phyloP scores from a whole-genome alignment of 2,888 invertebrate species.

The Nomada ferruginata region DNA sequence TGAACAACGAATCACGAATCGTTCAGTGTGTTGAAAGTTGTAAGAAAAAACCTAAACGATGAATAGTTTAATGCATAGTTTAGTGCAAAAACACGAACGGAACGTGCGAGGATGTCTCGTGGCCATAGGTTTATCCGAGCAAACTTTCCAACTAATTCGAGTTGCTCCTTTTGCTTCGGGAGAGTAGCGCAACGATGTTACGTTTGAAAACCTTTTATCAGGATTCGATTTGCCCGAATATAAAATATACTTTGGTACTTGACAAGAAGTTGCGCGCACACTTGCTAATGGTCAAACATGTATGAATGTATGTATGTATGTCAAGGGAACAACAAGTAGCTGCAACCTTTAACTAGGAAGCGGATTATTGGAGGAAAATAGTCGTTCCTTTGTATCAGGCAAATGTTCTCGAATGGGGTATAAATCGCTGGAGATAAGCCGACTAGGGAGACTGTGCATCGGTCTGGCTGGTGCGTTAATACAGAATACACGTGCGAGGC shows the following conservation, averaged over 20 bases:
- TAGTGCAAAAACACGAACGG: background rate
- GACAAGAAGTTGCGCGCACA: slow-evolving; percentile 4
- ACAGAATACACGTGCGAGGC: background rate
- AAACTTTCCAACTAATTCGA: slow-evolving; percentile 20
- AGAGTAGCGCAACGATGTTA: slow-evolving; percentile 42
- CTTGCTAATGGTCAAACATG: slow-evolving; percentile 10
- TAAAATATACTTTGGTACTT: slow-evolving; percentile 25
- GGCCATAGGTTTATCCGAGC: background rate
- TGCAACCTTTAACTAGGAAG: background rate
- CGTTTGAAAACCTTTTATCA: slow-evolving; percentile 45
- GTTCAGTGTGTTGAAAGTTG: background rate
- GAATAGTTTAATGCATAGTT: background rate
- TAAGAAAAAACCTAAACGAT: background rate
- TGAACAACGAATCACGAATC: too few relatives aligned
- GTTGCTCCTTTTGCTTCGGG: background rate
- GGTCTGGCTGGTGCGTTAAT: background rate
- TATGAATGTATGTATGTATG: too few relatives aligned
- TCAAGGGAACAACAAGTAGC: background rate
- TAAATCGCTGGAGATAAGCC: background rate
- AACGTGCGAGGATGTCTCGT: background rate
- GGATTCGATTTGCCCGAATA: background rate
- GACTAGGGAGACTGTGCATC: background rate
- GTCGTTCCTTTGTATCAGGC: background rate
- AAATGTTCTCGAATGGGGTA: slow-evolving; percentile 4
- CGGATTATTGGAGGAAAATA: background rate